phyloP scores from a whole-genome alignment of 2,888 invertebrate species.

The Alloplasta piceator region DNA sequence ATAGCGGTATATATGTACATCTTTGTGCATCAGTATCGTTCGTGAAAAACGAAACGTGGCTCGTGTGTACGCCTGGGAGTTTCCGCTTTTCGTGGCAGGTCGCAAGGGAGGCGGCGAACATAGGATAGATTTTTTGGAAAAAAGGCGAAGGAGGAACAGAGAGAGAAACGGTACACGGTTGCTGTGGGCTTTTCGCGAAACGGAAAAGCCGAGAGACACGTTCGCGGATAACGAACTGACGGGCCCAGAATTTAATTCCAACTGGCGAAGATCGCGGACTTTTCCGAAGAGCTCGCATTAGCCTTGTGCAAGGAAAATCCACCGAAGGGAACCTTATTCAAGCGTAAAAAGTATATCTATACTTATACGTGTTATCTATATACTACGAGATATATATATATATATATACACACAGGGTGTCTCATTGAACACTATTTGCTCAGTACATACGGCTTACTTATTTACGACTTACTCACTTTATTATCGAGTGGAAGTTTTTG shows the following conservation, averaged over 20 bases:
- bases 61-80: no score
- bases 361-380: no score
- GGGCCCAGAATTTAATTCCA: constrained; percentile 67
- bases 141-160: constrained; percentile 16
- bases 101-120: no score
- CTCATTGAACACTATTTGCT: no score
- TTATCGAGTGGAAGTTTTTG: no score
- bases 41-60: constrained; percentile 32
- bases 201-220: constrained; percentile 63
- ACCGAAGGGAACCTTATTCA: constrained; percentile 35
- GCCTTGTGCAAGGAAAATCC: not conserved
- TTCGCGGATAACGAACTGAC: constrained; percentile 68
- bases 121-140: no score
- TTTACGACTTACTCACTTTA: no score
- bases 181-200: constrained; percentile 36
- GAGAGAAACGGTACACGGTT: constrained; percentile 3
- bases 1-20: no score
- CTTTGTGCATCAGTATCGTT: no score
- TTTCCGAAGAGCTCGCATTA: no score
- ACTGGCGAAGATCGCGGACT: constrained; percentile 48
- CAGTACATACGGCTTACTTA: no score
- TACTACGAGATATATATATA: not conserved
- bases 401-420: no score
- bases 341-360: not conserved
- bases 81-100: constrained; percentile 40